These are phyloP conservation scores for Poecile montanus DNA, from an alignment of 2,797 vertebrate species.

Conservation along the genomic window DNA sequence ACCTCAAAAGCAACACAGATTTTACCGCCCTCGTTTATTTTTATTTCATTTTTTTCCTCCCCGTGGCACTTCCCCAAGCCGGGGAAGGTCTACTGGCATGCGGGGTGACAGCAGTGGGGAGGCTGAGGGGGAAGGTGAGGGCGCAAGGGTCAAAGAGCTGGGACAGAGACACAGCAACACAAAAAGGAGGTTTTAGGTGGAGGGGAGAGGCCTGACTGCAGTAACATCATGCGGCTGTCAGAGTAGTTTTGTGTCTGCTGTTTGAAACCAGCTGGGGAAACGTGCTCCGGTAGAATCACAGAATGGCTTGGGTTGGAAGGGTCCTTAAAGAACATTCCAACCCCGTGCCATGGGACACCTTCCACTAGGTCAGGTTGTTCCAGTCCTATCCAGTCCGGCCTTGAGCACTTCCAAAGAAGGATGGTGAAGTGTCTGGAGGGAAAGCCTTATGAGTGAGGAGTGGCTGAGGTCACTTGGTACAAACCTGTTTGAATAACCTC, in stretches of 20 bases:
- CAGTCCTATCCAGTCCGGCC: neutral
- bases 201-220: neutral
- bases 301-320: neutral
- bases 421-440: neutral
- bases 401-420: neutral
- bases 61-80: rapidly evolving
- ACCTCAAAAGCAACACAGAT: neutral
- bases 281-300: rapidly evolving
- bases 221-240: rapidly evolving
- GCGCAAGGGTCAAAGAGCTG: rapidly evolving
- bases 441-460: neutral
- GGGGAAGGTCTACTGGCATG: rapidly evolving
- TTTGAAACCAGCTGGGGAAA: neutral
- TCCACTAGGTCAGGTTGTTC: neutral
- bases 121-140: neutral
- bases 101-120: rapidly evolving
- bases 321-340: neutral
- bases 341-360: neutral
- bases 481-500: neutral
- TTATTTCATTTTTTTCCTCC: no score
- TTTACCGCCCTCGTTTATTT: rapidly evolving
- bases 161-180: neutral
- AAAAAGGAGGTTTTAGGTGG: neutral
- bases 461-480: neutral
- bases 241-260: neutral